Conservation (phyloP, 2,113 vertebrate species). For the Daphoenositta chrysoptera region DNA sequence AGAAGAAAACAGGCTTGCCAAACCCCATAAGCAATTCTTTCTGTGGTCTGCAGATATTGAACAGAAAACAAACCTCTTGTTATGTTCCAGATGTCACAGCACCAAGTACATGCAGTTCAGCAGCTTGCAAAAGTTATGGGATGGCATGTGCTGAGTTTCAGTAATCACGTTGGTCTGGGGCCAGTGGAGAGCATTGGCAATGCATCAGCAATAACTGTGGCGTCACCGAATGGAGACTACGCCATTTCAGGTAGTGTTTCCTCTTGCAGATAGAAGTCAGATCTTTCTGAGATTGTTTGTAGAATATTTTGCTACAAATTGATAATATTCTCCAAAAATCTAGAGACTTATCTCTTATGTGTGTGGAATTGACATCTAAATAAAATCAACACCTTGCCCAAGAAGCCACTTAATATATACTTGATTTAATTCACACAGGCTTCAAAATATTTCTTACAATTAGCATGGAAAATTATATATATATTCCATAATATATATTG, state of each 20-base stretch:
- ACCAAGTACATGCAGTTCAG: conserved; percentile 96
- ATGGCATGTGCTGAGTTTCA: conserved; percentile 97
- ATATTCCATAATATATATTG: background rate
- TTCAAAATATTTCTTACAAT: background rate
- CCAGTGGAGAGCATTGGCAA: conserved; percentile 95
- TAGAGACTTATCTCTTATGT: background rate
- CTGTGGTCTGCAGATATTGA: background rate
- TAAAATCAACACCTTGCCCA: background rate
- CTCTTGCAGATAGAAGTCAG: background rate
- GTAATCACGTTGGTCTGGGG: conserved; percentile 92
- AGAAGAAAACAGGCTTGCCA: background rate
- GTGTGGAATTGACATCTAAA: background rate
- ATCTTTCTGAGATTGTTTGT: background rate
- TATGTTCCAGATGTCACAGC: conserved; percentile 92
- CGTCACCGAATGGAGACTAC: conserved; percentile 91
- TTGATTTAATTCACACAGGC: background rate
- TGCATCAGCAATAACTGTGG: conserved; percentile 91
- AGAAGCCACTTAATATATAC: background rate
- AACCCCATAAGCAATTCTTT: background rate
- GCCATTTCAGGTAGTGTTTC: conserved; percentile 86
- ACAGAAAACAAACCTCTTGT: background rate
- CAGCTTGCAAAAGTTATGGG: conserved; percentile 99
- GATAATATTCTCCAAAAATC: background rate
- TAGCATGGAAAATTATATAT: background rate
- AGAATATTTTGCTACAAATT: background rate